Percentiles rank a stretch among this genome's conserved stretches.
phyloP scores from a whole-genome alignment of 2,888 invertebrate genomes.

The Seira sanloemensis region DNA sequence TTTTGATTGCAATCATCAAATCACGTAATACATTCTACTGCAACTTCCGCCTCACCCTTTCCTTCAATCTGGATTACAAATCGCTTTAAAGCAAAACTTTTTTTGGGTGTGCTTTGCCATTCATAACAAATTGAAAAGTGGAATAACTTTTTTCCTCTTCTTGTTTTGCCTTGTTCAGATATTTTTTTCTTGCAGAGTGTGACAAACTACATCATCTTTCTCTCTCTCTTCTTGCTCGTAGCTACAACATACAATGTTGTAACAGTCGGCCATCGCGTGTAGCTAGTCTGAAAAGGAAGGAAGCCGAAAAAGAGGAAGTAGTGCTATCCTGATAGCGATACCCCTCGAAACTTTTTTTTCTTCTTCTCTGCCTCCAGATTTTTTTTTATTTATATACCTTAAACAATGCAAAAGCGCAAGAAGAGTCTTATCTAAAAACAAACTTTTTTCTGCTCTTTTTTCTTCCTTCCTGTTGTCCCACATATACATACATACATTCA shows the following conservation, averaged over 20 bases:
- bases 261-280: too few species aligned
- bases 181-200: too few species aligned
- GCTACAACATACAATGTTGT: too few species aligned
- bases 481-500: too few species aligned
- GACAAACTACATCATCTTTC: neutral
- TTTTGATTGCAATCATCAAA: neutral
- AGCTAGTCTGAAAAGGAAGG: too few species aligned
- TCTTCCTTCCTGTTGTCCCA: neutral
- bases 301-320: neutral
- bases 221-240: too few species aligned
- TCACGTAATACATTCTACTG: neutral
- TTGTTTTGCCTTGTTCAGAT: neutral
- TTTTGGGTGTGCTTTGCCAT: neutral
- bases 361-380: neutral
- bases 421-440: neutral
- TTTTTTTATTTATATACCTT: neutral
- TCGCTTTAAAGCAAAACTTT: neutral
- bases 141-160: neutral
- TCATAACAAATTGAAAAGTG: neutral
- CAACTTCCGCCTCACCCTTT: neutral
- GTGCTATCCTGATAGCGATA: neutral
- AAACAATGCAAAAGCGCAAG: neutral
- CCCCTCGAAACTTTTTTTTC: neutral
- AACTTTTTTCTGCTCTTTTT: neutral
- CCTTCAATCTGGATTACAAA: neutral